phyloP scores from a whole-genome alignment of 2,888 invertebrate species.

The Drosophila fungiperda region DNA sequence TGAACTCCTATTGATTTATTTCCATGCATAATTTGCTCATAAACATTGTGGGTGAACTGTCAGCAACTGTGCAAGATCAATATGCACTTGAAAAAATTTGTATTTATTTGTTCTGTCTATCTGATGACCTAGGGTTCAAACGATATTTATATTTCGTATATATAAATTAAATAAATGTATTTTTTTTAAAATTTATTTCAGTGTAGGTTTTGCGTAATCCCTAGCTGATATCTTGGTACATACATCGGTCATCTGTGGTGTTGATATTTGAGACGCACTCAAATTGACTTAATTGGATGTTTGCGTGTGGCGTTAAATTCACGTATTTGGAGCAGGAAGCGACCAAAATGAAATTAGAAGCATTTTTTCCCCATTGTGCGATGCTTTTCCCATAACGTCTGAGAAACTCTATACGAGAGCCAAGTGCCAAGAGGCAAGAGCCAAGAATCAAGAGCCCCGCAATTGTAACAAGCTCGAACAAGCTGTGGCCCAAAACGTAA shows the following conservation, averaged over 20 bases:
- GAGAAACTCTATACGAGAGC: slow-evolving; percentile 54
- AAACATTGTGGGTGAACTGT: slow-evolving; percentile 66
- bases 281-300: slow-evolving; percentile 64
- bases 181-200: not conserved
- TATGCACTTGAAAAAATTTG: slow-evolving; percentile 42
- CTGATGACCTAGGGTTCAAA: not conserved
- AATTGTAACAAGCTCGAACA: slow-evolving; percentile 32
- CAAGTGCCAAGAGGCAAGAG: not conserved
- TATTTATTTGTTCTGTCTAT: not conserved
- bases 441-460: not conserved
- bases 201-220: slow-evolving; percentile 2
- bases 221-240: slow-evolving; percentile 11
- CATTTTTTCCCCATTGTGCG: slow-evolving; percentile 32
- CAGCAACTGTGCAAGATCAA: slow-evolving; percentile 62
- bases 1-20: slow-evolving; percentile 73
- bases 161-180: not conserved
- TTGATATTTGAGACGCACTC: slow-evolving; percentile 24
- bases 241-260: slow-evolving; percentile 9
- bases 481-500: slow-evolving; percentile 56
- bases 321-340: slow-evolving; percentile 78
- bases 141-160: not conserved
- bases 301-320: slow-evolving; percentile 70
- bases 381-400: slow-evolving; percentile 64
- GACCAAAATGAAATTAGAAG: slow-evolving; percentile 56
- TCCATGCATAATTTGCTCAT: slow-evolving; percentile 67